Base-by-base conservation (phyloP, 2,113 vertebrate genomes). In the Misgurnus anguillicaudatus region DNA sequence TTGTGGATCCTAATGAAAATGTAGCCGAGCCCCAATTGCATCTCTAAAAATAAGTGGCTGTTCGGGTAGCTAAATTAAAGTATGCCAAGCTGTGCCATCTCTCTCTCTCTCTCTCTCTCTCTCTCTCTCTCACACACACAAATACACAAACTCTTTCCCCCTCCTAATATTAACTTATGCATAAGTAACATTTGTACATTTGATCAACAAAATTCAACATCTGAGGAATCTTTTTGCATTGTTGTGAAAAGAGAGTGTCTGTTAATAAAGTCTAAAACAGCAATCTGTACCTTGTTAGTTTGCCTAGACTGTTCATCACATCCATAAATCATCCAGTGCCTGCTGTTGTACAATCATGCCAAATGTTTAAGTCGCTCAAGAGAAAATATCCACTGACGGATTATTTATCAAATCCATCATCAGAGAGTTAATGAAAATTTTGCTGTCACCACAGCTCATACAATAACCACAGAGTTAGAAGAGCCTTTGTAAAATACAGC, bases 341-440 rank as follows among this genome's bases (percentile, higher is more conserved):
- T 58, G 70, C 38, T 72, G 70, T 72, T 55, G 13, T 51, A 45
- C 24, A 38, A 17, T 42, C 11, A 47, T 60, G 39, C 53, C 70
- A 72, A 60, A 53, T 58, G 70, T 83, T 66, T 38, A 72, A 14
- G 82, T 86, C 67, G 69, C 60, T 39, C 69, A 19, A 41, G 53
- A 72, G 62, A 68, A 9, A 19, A 9, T 61, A 68, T 67, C 48
- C 70, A 66, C 64, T 53, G 85, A 82, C 77, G 79, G 83, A 84
- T 75, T 72, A 83, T 80, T 73, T 58, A 85, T 86, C 87, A 87
- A 88, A 86, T 57, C 76, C 82, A 80, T 89, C 84, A 83, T 62
- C 77, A 79, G 69, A 77, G 42, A 86, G 80, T 84, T 87, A 86
- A 89, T 86, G 67, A 85, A 87, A 86, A 88, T 83, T 83, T 85